These are phyloP conservation scores for Parazoanthus darwini DNA, from an alignment of 92 coral and sea anemone species.

Conservation along the genomic window DNA sequence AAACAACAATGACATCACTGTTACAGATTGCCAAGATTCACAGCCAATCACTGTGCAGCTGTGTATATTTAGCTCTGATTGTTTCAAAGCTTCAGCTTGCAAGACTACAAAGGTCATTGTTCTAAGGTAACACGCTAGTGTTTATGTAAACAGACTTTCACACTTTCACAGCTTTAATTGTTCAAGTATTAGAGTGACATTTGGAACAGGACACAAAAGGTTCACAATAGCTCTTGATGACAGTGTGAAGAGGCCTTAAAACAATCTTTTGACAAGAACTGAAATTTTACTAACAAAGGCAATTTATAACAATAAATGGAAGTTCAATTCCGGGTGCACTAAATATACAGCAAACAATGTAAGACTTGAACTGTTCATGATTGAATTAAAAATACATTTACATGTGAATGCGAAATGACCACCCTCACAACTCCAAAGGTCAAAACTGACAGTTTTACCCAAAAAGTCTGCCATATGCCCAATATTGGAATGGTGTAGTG, in stretches of 20 bases:
- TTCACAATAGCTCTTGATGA: neutral
- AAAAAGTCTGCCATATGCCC: neutral
- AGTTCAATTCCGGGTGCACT: neutral
- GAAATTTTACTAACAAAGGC: neutral
- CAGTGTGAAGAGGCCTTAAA: neutral
- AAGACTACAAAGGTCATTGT: conserved; percentile 3
- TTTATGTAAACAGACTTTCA: neutral
- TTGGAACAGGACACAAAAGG: neutral
- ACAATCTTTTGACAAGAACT: neutral
- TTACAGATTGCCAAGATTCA: neutral
- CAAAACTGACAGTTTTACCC: neutral
- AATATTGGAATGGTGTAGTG: too few species aligned
- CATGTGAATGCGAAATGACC: neutral
- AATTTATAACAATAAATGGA: neutral
- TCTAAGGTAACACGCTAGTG: neutral
- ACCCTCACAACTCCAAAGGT: neutral
- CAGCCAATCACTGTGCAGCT: neutral
- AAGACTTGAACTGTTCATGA: neutral
- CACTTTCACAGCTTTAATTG: conserved; percentile 10
- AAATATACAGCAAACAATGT: neutral
- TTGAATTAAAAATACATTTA: too few species aligned
- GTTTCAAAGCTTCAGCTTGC: conserved; percentile 30
- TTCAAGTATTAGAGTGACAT: neutral
- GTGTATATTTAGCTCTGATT: neutral
- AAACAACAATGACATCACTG: neutral